Evolutionary conservation across 2,888 invertebrate genomes (phyloP).

Genomic region (Galerucella calmariensis): DNA sequence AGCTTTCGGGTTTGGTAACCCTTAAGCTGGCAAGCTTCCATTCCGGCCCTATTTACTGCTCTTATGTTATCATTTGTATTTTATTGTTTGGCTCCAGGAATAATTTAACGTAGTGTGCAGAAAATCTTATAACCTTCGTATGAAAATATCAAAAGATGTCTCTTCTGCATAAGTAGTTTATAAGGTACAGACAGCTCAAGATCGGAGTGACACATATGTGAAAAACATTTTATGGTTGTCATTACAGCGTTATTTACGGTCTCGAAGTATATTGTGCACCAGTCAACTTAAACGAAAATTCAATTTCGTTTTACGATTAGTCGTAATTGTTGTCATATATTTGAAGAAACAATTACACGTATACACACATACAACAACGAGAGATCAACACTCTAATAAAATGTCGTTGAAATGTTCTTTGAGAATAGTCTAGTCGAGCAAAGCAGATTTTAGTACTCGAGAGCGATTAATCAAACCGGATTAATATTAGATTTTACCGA

Average conservation of each 20-base stretch:
- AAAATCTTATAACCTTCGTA: no score
- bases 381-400: conserved; percentile 10
- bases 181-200: no score
- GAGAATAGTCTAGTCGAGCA: conserved; percentile 6
- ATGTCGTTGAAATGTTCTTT: conserved; percentile 8
- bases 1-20: no score
- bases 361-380: not conserved
- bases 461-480: not conserved
- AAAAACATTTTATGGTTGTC: not conserved
- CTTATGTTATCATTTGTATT: no score
- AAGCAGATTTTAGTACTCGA: not conserved
- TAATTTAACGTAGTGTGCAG: no score
- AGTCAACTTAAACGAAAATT: conserved; percentile 7
- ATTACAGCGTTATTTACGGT: conserved; percentile 1
- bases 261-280: conserved; percentile 1
- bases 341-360: conserved; percentile 10
- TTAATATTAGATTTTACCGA: not conserved
- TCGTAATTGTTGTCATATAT: conserved; percentile 8
- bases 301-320: conserved; percentile 8
- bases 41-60: no score
- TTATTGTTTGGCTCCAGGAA: no score
- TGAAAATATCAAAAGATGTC: no score
- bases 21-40: no score
- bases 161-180: no score
- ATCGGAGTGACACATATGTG: no score